Base-by-base conservation (phyloP, 2,888 invertebrate genomes). In the Coleophora deauratella region DNA sequence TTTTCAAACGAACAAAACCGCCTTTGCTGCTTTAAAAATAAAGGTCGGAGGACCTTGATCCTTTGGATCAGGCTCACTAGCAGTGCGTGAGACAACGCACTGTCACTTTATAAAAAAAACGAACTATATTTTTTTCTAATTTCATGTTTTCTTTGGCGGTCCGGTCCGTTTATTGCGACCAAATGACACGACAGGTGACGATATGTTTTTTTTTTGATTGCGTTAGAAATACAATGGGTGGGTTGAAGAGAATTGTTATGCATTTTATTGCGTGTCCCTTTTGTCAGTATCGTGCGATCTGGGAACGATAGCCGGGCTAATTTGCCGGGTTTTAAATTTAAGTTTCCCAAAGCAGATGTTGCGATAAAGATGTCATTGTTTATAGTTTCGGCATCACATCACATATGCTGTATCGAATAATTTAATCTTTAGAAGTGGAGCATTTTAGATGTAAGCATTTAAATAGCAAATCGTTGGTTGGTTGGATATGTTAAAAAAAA, bases 141-240 rank as follows among this genome's bases (percentile, higher is more conserved):
- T 72, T 67, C 57, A 53, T 73, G 66, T 75, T 77, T 79, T 80
- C 79, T 82, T 82, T 81, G 82, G 76, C 82, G 82, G 81, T 66
- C 46, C 64, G 69, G 81, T 66, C 46, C 64, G 69, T 76, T 79
- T 78, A 80, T 79, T 77, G 77, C 75, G 55, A 76, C 85, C 85
- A 84, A 85, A 84, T 84, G 85, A 84, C 84, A 84, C 81, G 82
- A 81, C 85, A 85, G 85, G 84, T 85, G 85, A 82, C 79, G 79
- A 64, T 54, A 57, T 63, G 66, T 75, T 78, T 77, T 75, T 68
- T 54, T 50, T 34, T 42, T 37, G 41, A 42, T 52, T 54, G 45
- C 47, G 53, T 50, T 47, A 45, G 46, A 21, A 53, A 51, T 53
- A 59, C 57, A 58, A 57, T 57, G 50, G 55, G 52, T 47, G 54